These are phyloP conservation scores for Tetheella fluctuosa DNA, from an alignment of 2,888 invertebrate genomes.

Conservation along the genomic window DNA sequence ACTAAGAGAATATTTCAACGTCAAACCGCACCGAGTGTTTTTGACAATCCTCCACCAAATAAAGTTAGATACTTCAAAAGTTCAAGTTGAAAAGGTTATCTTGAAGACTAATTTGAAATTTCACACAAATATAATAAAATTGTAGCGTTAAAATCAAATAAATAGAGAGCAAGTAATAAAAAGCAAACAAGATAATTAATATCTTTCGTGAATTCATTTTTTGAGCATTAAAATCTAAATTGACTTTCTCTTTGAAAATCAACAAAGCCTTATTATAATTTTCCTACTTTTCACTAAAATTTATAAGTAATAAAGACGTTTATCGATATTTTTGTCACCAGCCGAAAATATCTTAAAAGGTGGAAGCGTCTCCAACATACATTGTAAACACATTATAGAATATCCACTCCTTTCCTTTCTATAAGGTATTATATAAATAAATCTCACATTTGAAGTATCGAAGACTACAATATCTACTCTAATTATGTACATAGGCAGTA, in stretches of 20 bases:
- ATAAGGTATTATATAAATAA: background rate
- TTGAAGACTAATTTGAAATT: background rate
- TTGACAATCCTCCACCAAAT: constrained; percentile 28
- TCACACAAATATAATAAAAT: background rate
- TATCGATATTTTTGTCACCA: background rate
- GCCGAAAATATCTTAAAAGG: background rate
- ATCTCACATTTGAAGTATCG: background rate
- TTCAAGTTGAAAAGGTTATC: constrained; percentile 18
- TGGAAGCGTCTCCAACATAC: constrained; percentile 16
- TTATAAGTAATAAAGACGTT: background rate
- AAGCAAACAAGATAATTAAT: too few species aligned
- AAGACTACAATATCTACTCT: background rate
- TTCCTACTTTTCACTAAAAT: background rate
- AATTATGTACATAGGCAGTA: too few species aligned
- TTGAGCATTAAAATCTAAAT: too few species aligned
- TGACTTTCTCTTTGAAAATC: too few species aligned
- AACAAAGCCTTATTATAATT: too few species aligned
- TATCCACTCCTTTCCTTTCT: background rate
- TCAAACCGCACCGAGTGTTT: constrained; percentile 14
- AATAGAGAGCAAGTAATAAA: too few species aligned
- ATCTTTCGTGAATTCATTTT: too few species aligned
- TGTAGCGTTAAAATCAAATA: too few species aligned
- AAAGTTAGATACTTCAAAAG: constrained; percentile 29
- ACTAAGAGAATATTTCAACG: background rate
- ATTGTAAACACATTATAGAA: constrained; percentile 28